Evolutionary conservation across 2,797 vertebrate genomes (phyloP).

Genomic region (Nyctibius grandis): DNA sequence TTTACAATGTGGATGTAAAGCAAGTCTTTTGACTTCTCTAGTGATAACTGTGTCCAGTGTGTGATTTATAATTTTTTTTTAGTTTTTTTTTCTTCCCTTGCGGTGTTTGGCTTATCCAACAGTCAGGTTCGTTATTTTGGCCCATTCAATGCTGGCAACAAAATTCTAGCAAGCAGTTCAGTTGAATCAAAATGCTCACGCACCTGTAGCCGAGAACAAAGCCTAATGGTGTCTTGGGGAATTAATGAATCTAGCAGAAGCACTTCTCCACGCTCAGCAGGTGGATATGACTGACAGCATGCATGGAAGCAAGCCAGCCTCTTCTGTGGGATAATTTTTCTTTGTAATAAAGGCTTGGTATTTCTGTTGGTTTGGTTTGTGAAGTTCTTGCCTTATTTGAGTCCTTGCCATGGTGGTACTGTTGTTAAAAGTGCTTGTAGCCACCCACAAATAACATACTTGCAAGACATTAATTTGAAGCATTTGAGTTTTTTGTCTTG

Average conservation of each 20-base stretch:
- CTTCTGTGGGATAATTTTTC: background rate
- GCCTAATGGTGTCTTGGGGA: background rate
- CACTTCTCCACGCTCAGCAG: background rate
- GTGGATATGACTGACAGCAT: background rate
- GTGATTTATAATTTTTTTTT: background rate
- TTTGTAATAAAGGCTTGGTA: conserved; percentile 68
- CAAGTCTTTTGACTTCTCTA: conserved; percentile 22
- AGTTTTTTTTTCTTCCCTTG: background rate
- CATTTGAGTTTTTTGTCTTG: background rate
- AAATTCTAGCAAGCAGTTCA: background rate
- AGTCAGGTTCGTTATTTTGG: background rate
- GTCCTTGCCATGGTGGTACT: background rate
- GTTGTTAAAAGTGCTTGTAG: background rate
- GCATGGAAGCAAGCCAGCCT: background rate
- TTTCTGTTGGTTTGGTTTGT: conserved; percentile 3
- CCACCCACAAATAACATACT: background rate
- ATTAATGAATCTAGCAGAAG: background rate
- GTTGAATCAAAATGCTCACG: background rate
- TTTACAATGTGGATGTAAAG: conserved; percentile 45
- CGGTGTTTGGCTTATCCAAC: background rate
- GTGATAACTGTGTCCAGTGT: conserved; percentile 30
- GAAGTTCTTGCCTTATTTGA: conserved; percentile 9
- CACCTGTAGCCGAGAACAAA: background rate
- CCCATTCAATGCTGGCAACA: background rate
- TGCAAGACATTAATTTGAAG: background rate